Percentiles rank a stretch among this genome's conserved stretches.
phyloP scores from a whole-genome alignment of 2,113 vertebrate genomes.

The Elgaria multicarinata region DNA sequence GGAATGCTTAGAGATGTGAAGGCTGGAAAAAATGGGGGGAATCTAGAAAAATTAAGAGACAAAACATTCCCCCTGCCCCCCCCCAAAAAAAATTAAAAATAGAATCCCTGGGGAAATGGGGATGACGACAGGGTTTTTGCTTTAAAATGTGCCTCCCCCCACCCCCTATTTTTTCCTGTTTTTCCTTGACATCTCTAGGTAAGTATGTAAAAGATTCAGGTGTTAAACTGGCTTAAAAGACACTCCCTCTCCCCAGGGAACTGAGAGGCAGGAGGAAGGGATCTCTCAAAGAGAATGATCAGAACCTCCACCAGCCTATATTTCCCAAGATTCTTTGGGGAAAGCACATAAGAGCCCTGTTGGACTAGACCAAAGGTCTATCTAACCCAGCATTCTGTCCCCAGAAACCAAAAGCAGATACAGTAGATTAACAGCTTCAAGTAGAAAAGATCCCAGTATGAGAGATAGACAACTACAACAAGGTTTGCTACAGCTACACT shows the following conservation, averaged over 20 bases:
- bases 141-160: no score
- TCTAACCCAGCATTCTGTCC: no score
- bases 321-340: neutral
- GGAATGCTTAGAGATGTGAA: neutral
- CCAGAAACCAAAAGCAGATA: neutral
- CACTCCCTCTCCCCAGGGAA: neutral
- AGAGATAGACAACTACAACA: neutral
- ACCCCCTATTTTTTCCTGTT: no score
- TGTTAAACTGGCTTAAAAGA: neutral
- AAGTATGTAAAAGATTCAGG: neutral
- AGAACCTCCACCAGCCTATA: neutral
- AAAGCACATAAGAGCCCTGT: neutral
- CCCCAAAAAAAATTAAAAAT: no score
- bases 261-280: no score
- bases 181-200: neutral
- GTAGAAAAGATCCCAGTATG: no score
- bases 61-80: no score
- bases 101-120: no score
- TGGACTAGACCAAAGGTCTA: no score
- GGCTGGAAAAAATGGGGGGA: no score
- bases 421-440: neutral
- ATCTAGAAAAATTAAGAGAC: no score
- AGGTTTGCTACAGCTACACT: neutral
- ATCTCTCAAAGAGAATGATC: neutral
- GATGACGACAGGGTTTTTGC: no score